Evolutionary conservation across 1,140 invertebrate genomes (phyloP).

Genomic region (Drosophila bocqueti): DNA sequence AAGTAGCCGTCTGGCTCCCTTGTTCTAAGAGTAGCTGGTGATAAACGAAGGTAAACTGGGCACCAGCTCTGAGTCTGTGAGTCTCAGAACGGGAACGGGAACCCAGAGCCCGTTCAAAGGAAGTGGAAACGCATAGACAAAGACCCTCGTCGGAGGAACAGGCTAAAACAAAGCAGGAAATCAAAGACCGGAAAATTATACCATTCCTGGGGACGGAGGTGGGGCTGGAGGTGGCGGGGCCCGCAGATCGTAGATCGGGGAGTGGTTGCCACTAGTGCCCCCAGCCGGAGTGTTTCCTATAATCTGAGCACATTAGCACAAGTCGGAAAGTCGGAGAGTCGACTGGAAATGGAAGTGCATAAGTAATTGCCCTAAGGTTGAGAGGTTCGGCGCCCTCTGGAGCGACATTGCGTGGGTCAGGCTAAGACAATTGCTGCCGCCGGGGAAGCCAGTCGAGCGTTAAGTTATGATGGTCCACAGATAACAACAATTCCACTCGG

Average conservation of each 20-base stretch:
- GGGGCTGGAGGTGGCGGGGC: slow-evolving; percentile 4
- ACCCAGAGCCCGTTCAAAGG: slow-evolving; percentile 47
- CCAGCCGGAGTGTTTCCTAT: slow-evolving; percentile 48
- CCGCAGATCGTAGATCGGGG: neutral
- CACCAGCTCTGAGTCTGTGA: slow-evolving; percentile 9
- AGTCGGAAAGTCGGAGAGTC: slow-evolving; percentile 29
- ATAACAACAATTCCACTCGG: slow-evolving; percentile 49
- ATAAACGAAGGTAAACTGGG: slow-evolving; percentile 51
- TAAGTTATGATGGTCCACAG: slow-evolving; percentile 69
- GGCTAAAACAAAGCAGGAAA: slow-evolving; percentile 80
- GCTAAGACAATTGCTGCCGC: slow-evolving; percentile 64
- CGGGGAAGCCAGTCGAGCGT: slow-evolving; percentile 65
- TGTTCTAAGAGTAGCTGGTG: slow-evolving; percentile 29
- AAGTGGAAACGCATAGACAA: slow-evolving; percentile 70
- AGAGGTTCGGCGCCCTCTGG: slow-evolving; percentile 56
- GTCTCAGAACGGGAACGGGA: slow-evolving; percentile 44
- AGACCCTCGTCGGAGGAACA: slow-evolving; percentile 58
- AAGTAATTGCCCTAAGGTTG: slow-evolving; percentile 67
- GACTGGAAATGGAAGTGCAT: slow-evolving; percentile 41
- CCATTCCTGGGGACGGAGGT: slow-evolving; percentile 23
- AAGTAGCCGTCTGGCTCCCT: slow-evolving; percentile 51
- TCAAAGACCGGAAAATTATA: slow-evolving; percentile 79
- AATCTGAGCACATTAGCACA: slow-evolving; percentile 79
- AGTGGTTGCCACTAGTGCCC: slow-evolving; percentile 24
- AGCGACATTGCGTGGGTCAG: slow-evolving; percentile 72